Base-by-base conservation (phyloP, 2,113 vertebrate genomes). In the Spea bombifrons region DNA sequence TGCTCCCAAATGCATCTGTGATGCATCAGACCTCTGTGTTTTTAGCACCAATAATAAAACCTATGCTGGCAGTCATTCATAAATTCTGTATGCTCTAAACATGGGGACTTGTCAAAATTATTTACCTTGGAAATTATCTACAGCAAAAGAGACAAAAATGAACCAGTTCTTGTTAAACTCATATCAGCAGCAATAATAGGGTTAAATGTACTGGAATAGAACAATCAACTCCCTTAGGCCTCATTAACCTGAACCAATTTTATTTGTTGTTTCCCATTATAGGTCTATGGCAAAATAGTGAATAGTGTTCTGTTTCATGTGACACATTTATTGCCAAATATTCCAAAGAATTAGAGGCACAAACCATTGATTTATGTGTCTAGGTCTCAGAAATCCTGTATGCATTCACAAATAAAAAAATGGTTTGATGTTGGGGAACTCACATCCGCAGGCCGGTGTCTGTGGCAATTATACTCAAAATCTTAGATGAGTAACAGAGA, bases 301-400 rank as follows among this genome's bases (percentile, higher is more conserved):
- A 74, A 80, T 80, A 30, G 64, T 61, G 5, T 65, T 74, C 52
- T 80, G 71, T 80, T 80, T 66, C 64, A 74, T 47, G 10, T 80
- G 78, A 80, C 78, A 80, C 12, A 59, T 80, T 80, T 80, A 74
- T 61, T 74, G 71, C 71, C 17, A 61, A 48, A 44, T 74, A 68
- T 68, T 68, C 64, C 71, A 80, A 74, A 80, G 71, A 80, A 17
- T 61, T 50, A 74, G 53, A 73, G 52, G n/a, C 77, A 66, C 44
- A 80, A 55, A 78, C 30, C 16, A 30, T 47, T 80, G 71, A 61
- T 74, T 79, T 79, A 73, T 9, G 55, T 61, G 53, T 12, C 52
- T 59, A 7, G 55, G 61, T 6, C 64, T 68, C 63, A 49, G 63
- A 61, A 73, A 59, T 73, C 61, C 9, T 59, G 57, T 43, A 10